A percentile compares a stretch with the other conserved stretches of the same genome.
Evolutionary conservation across 2,888 invertebrate species (phyloP).

Genomic region (Dynastes tityus): DNA sequence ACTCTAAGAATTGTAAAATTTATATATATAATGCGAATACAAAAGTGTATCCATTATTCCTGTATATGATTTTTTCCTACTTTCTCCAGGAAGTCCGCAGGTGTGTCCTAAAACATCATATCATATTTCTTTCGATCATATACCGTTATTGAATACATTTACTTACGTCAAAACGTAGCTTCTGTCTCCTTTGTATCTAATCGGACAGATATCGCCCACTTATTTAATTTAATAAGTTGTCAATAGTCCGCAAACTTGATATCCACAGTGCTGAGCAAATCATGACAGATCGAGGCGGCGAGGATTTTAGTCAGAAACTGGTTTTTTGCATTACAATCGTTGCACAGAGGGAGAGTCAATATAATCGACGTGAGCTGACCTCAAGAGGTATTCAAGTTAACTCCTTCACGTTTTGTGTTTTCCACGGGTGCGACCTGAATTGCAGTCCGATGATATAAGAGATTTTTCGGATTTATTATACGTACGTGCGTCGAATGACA

Average conservation of each 20-base stretch:
- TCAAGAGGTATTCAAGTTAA: slow-evolving; percentile 22
- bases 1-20: no score
- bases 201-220: no score
- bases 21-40: no score
- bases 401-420: slow-evolving; percentile 40
- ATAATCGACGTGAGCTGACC: slow-evolving; percentile 24
- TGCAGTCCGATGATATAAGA: slow-evolving; percentile 29
- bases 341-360: slow-evolving; percentile 19
- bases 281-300: slow-evolving; percentile 13
- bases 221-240: background rate
- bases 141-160: no score
- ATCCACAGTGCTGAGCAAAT: background rate
- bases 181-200: no score
- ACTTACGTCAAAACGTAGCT: no score
- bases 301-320: slow-evolving; percentile 25
- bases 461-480: slow-evolving; percentile 38
- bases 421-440: slow-evolving; percentile 17
- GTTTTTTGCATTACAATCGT: slow-evolving; percentile 16
- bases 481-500: slow-evolving; percentile 22
- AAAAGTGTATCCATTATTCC: no score
- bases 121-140: no score
- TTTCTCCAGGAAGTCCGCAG: no score
- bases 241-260: background rate
- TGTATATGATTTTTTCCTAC: no score
- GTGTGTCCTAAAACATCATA: no score